Evolutionary conservation across 53 echinoderm and acorn worm species (phyloP).

Genomic region (Mesocentrotus franciscanus): DNA sequence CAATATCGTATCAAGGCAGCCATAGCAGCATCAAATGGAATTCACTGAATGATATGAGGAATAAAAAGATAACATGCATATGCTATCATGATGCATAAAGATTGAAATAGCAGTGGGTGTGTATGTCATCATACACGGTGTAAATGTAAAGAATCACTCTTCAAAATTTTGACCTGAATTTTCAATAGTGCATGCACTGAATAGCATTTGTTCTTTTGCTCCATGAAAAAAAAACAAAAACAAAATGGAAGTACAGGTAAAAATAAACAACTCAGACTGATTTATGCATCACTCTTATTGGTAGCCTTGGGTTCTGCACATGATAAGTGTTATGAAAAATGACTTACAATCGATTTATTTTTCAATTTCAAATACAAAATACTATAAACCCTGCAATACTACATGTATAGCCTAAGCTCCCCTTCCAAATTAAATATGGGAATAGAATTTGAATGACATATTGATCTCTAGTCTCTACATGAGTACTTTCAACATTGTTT

Average conservation of each 20-base stretch:
- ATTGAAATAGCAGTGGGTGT: not conserved
- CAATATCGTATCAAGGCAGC: not conserved
- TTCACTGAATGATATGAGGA: no score
- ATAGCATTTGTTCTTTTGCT: conserved; percentile 23
- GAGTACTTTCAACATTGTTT: not conserved
- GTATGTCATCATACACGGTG: not conserved
- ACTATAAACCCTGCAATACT: no score
- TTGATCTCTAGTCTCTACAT: not conserved
- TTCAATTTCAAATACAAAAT: no score
- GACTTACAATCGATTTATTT: no score
- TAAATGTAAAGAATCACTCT: not conserved
- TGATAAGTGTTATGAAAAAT: no score
- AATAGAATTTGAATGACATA: not conserved
- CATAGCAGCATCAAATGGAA: not conserved
- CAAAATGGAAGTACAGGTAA: not conserved
- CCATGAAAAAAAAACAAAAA: no score
- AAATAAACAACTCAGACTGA: not conserved
- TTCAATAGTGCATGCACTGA: not conserved
- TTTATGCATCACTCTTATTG: not conserved
- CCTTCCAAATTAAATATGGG: not conserved
- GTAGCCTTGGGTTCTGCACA: not conserved
- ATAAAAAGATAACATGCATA: not conserved
- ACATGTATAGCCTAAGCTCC: no score
- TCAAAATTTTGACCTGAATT: not conserved
- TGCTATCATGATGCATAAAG: not conserved